phyloP scores from a whole-genome alignment of 2,113 vertebrate species.

The Pteruthius melanotis region DNA sequence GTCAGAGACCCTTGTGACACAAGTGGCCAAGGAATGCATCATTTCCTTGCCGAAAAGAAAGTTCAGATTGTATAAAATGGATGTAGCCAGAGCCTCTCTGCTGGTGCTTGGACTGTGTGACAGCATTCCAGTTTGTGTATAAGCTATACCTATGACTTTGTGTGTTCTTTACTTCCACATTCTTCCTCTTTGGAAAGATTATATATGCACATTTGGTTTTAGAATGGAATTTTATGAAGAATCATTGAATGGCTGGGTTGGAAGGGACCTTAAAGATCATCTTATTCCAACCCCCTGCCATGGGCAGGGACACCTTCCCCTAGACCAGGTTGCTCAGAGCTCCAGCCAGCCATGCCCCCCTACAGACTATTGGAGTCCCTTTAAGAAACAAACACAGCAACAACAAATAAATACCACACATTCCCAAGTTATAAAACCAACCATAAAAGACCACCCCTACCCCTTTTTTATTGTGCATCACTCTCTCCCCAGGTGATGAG shows the following conservation, averaged over 20 bases:
- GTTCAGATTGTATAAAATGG: background rate
- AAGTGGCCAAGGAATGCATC: background rate
- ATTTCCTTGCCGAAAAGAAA: background rate
- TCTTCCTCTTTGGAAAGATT: background rate
- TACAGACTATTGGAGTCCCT: background rate
- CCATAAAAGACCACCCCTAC: fast-evolving
- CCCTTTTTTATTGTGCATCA: background rate
- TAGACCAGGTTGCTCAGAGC: background rate
- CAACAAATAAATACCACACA: background rate
- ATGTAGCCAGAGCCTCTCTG: background rate
- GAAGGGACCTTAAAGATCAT: too few species aligned
- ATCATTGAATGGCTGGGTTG: too few species aligned
- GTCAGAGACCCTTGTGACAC: background rate
- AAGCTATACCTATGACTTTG: background rate
- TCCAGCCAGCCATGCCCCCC: background rate
- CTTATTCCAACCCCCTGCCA: background rate
- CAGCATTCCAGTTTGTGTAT: background rate
- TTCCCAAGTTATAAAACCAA: background rate
- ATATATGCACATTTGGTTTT: background rate
- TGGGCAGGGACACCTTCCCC: background rate
- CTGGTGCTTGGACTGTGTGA: background rate
- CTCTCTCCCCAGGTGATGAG: fast-evolving
- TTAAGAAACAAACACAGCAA: background rate
- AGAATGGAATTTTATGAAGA: background rate
- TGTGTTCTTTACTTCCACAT: background rate